phyloP scores from a whole-genome alignment of 2,113 vertebrate genomes.

The Cephalopterus ornatus region DNA sequence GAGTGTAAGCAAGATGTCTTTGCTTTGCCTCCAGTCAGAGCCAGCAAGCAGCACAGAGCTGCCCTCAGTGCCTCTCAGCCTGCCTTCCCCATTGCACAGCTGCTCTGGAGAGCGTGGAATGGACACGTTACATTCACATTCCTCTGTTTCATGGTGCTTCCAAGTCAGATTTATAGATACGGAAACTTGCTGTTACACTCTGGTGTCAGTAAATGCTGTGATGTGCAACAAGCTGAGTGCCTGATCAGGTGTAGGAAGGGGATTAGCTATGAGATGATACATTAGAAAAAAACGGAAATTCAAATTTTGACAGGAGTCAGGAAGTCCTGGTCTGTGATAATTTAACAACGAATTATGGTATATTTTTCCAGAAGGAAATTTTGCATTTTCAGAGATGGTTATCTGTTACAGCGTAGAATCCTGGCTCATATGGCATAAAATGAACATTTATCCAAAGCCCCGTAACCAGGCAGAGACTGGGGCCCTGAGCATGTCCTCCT shows the following conservation, averaged over 20 bases:
- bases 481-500: neutral
- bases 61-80: neutral
- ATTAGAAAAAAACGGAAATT: neutral
- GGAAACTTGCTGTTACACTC: neutral
- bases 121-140: neutral
- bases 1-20: neutral
- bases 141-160: neutral
- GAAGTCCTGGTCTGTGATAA: neutral
- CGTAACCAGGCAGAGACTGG: neutral
- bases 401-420: neutral
- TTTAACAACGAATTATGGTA: accelerated
- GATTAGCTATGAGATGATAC: neutral
- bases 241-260: neutral
- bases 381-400: neutral
- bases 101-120: neutral
- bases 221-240: neutral
- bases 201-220: neutral
- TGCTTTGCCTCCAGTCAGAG: neutral
- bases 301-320: neutral
- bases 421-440: neutral
- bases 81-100: neutral
- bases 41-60: neutral
- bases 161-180: neutral
- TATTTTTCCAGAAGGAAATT: neutral
- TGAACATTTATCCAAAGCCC: neutral